These are phyloP conservation scores for Ibycter americanus DNA, from an alignment of 2,797 vertebrate genomes.

Conservation along the genomic window DNA sequence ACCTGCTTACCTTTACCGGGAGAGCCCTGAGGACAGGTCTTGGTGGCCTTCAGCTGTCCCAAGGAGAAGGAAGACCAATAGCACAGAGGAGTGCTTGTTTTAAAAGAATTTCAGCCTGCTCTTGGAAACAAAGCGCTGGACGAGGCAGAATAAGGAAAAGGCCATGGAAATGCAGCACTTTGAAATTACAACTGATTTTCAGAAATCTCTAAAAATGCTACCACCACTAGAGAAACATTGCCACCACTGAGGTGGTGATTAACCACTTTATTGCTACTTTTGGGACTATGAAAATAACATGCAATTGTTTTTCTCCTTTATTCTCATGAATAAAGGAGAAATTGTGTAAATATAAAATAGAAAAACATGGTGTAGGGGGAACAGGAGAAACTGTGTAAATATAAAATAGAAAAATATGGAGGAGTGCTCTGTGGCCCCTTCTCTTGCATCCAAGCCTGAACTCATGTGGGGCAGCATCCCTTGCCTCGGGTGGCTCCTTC, in stretches of 20 bases:
- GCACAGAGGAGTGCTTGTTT: not conserved
- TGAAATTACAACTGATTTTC: not conserved
- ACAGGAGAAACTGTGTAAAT: not conserved
- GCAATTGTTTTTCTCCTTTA: not conserved
- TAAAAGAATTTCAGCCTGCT: not conserved
- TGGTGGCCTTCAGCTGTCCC: not conserved
- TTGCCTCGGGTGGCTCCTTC: not conserved
- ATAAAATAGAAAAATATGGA: not conserved
- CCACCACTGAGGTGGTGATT: not conserved
- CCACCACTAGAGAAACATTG: not conserved
- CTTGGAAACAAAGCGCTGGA: not conserved
- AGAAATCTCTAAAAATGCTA: not conserved
- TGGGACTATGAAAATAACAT: not conserved
- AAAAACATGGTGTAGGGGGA: not conserved
- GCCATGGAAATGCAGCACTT: not conserved
- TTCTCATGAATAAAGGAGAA: not conserved
- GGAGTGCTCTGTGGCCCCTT: not conserved
- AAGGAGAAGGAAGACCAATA: not conserved
- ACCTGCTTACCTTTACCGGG: not conserved
- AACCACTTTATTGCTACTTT: not conserved
- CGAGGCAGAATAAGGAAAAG: not conserved
- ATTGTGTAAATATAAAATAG: not conserved
- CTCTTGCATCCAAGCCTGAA: not conserved
- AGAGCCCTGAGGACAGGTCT: not conserved
- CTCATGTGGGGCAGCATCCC: rapidly evolving